Evolutionary conservation across 23 tunicate species (phyloP).

Genomic region (Trididemnum nubilum): DNA sequence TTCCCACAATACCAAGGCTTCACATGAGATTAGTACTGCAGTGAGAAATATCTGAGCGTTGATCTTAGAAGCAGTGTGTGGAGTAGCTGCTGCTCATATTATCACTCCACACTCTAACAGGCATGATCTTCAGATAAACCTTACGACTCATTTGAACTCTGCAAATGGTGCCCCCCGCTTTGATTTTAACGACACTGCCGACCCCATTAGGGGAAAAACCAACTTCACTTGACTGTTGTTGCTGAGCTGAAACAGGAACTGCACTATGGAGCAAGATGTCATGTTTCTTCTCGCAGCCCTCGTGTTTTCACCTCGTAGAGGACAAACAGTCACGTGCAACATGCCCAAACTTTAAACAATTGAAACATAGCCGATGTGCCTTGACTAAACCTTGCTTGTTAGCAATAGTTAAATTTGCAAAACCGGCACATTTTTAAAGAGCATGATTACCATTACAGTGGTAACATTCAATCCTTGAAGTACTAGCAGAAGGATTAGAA

Average conservation of each 20-base stretch:
- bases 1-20: neutral
- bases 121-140: neutral
- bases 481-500: neutral
- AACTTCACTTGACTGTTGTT: neutral
- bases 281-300: neutral
- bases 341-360: neutral
- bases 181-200: neutral
- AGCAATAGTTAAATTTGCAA: neutral
- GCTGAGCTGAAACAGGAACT: neutral
- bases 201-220: neutral
- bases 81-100: neutral
- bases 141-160: neutral
- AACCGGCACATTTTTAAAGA: neutral
- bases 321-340: neutral
- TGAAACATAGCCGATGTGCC: neutral
- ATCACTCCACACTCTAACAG: neutral
- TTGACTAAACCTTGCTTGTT: neutral
- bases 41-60: neutral
- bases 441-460: neutral
- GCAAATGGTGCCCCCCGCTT: neutral
- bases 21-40: neutral
- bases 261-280: neutral
- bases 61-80: neutral
- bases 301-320: neutral
- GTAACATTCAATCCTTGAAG: neutral